phyloP scores from a whole-genome alignment of 2,113 vertebrate species.

The Poecilia latipinna region DNA sequence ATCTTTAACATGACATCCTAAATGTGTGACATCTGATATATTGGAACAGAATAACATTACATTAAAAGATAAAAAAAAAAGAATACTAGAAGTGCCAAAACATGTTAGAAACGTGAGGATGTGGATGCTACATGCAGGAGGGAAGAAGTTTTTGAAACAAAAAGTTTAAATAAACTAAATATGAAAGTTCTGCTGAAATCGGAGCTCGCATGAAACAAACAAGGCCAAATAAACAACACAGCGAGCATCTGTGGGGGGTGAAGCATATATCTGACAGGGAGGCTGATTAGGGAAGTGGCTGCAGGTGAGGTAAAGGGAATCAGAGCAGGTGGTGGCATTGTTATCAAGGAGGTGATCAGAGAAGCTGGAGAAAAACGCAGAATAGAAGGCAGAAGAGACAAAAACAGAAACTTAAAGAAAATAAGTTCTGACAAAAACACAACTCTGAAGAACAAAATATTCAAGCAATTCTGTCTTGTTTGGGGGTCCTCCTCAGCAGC shows the following conservation, averaged over 20 bases:
- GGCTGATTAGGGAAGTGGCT: not conserved
- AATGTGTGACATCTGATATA: not conserved
- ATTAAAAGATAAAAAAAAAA: not conserved
- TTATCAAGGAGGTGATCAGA: not conserved
- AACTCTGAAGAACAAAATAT: not conserved
- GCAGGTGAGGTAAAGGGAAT: no score
- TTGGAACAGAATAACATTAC: not conserved
- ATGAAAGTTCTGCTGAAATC: not conserved
- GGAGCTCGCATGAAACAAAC: not conserved
- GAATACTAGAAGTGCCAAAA: not conserved
- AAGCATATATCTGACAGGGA: not conserved
- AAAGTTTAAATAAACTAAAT: not conserved
- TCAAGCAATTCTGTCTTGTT: not conserved
- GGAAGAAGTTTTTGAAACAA: not conserved
- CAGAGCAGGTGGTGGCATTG: no score
- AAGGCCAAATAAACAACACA: not conserved
- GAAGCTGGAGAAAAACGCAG: no score
- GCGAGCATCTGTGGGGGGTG: not conserved
- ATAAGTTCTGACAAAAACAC: not conserved
- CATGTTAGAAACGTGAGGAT: not conserved
- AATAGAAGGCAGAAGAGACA: not conserved
- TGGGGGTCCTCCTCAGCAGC: not conserved
- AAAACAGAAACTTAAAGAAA: not conserved
- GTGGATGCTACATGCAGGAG: not conserved
- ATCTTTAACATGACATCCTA: no score